Base-by-base conservation (phyloP, 1,140 invertebrate species). In the Drosophila sp. region DNA sequence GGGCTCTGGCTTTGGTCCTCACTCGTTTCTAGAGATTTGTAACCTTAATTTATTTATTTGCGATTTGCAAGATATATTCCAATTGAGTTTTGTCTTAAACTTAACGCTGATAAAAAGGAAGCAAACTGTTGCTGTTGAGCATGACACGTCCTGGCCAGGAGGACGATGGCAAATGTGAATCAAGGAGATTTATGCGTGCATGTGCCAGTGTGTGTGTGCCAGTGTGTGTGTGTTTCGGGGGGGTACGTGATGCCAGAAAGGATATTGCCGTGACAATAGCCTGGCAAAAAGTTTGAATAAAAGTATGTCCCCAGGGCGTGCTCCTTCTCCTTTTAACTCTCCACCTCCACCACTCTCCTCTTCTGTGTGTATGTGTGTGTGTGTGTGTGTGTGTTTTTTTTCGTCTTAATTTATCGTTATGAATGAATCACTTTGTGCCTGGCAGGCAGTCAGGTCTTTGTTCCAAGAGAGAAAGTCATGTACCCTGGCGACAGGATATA, bases 21-120 rank as follows among this genome's bases (percentile, higher is more conserved):
- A 50, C 27, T 50, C 40, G 4, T 41, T n/a, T 50, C 44, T 50
- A 50, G 44, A 77, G 81, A 85, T 85, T 89, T 89, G 80, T 79
- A 66, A 44, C 82, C 80, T 84, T 89, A 84, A 84, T 90, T 89
- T 84, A 89, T 89, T 89, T 89, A 87, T 84, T 90, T 80, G 77
- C 69, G 84, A 87, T 89, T 89, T 80, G 47, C 80, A 60, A 61
- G 77, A 89, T 84, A 89, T 84, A 78, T 70, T 71, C 66, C 89
- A 87, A 87, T 87, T 89, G 80, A 89, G 85, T 87, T 89, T 81
- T 80, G 70, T 60, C 54, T 61, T 54, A 30, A 30, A 50, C 47
- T 64, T 68, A 57, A 67, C 63, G 47, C 62, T 80, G 66, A 84
- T 77, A 38, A 61, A 69, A 57, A 60, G 56, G 61, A 60, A 23